Evolutionary conservation across 2,888 invertebrate genomes (phyloP), one percentile per base, ranked within the genome.

Genomic region (Epirrhoe tristata): DNA sequence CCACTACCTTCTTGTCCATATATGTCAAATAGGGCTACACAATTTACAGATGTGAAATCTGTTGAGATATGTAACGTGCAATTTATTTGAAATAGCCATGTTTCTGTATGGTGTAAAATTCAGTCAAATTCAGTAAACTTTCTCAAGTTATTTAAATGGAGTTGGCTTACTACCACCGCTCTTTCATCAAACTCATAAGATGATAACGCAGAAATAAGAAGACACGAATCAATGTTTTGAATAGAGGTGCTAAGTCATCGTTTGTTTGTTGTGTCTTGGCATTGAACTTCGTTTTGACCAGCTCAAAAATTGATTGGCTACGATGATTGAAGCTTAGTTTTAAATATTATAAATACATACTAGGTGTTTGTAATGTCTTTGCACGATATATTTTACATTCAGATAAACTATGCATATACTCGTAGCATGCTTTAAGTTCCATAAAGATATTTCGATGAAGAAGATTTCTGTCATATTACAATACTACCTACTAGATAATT

Each of bases 201-300:
- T 86, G 88, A 88, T 80, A 76, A 63, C 65, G 81, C 84, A 84
- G 50, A 72, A 67, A 62, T 57, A 63, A 65, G 62, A 69, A 83
- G 79, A 75, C 56, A 63, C 70, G 76, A 79, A 75, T 77, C 67
- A 36, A 53, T 48, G 46, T 16, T 67, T 62, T 72, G 70, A 79
- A 70, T 62, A 64, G 63, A 73, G 55, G 43, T 77, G 81, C 79
- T 70, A 65, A 80, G 84, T 89, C 89, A 89, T 86, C 77, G 77
- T 83, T 77, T 80, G 74, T 76, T 76, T 81, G 78, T 76, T 75
- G 78, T 76, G 76, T 76, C 74, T 75, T 80, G 84, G 77, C 87
- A 88, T 82, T 90, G 88, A 90, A 88, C 87, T 86, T 85, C 76
- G 71, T 70, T 73, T 60, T 77, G 78, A 75, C 70, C 67, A 63